Conservation (phyloP, 2,797 vertebrate genomes). For the Apogon hyalosoma region DNA sequence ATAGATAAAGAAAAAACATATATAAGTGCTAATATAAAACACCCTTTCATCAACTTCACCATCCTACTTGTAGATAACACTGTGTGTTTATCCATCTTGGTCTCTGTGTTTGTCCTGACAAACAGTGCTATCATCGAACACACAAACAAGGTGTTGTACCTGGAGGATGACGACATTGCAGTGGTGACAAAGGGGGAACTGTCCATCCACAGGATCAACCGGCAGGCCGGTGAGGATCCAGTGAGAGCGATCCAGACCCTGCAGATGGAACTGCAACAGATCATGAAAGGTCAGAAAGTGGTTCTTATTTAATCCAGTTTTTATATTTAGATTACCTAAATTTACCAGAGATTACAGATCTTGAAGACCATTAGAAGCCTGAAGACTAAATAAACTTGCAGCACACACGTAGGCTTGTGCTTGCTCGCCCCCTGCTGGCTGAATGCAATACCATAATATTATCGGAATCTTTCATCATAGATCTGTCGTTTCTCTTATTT, state of each 20-base stretch:
- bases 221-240: constrained; percentile 89
- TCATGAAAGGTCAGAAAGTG: constrained; percentile 92
- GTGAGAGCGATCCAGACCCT: constrained; percentile 94
- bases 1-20: no score
- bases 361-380: not conserved
- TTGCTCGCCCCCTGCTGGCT: constrained; percentile 69
- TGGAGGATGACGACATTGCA: constrained; percentile 95
- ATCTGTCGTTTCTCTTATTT: not conserved
- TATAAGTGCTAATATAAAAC: no score
- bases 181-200: constrained; percentile 89
- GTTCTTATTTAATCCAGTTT: no score
- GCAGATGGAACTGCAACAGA: constrained; percentile 97
- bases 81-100: not conserved
- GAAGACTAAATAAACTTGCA: not conserved
- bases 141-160: constrained; percentile 95
- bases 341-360: not conserved
- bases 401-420: not conserved
- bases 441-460: constrained; percentile 1
- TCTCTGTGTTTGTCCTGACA: not conserved
- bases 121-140: constrained; percentile 95
- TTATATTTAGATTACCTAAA: not conserved
- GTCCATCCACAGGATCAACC: constrained; percentile 91
- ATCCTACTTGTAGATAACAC: no score
- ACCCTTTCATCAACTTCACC: no score
- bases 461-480: not conserved